Conservation (phyloP, 2,888 invertebrate species). For the Trichopoda pennipes region DNA sequence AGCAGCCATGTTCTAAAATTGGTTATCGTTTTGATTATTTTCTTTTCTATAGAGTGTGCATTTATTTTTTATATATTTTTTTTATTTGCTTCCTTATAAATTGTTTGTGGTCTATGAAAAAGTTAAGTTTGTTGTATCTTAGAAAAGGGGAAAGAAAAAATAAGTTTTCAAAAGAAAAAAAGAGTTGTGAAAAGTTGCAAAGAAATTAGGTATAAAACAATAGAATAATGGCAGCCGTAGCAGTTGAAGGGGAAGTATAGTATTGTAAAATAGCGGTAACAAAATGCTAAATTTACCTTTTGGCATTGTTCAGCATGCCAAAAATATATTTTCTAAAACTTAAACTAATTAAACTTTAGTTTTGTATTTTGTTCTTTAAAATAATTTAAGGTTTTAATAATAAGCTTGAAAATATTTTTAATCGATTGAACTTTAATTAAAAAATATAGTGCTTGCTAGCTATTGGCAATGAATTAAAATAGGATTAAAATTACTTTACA, state of each 20-base stretch:
- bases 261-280: not conserved
- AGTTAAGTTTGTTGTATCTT: slow-evolving; percentile 25
- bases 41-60: not conserved
- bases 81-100: not conserved
- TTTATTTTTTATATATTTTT: not conserved
- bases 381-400: not conserved
- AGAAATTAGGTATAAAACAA: slow-evolving; percentile 40
- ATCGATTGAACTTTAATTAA: no score
- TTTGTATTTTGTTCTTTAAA: slow-evolving; percentile 19
- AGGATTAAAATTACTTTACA: no score
- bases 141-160: not conserved
- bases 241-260: not conserved
- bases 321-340: slow-evolving; percentile 1
- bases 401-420: no score
- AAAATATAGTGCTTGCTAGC: no score
- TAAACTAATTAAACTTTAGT: slow-evolving; percentile 35
- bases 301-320: not conserved
- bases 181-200: not conserved
- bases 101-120: slow-evolving; percentile 17
- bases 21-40: slow-evolving; percentile 31
- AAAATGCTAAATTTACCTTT: slow-evolving; percentile 43
- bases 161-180: not conserved
- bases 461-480: no score
- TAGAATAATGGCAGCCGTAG: not conserved
- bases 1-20: slow-evolving; percentile 7